A percentile compares a stretch with the other conserved stretches of the same genome.
These are phyloP conservation scores for Lethenteron reissneri DNA, from an alignment of 2,113 vertebrate species.

Conservation along the genomic window DNA sequence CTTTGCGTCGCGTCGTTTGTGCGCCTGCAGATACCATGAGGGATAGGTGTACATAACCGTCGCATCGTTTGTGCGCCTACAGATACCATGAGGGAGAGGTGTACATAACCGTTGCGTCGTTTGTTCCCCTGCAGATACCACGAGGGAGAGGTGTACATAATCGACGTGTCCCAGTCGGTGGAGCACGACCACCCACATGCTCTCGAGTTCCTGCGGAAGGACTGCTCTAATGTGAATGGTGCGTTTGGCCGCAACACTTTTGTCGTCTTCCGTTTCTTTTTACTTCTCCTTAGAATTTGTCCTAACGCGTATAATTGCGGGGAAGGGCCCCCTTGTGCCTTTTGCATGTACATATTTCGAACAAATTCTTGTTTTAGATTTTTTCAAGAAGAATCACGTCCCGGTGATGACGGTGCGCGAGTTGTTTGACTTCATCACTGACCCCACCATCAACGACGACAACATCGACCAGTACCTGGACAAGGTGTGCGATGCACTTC, in stretches of 20 bases:
- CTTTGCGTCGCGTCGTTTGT: too few relatives aligned
- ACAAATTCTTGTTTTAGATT: slow-evolving; percentile 29
- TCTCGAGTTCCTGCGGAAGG: slow-evolving; percentile 77
- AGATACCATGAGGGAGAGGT: background rate
- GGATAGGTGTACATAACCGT: background rate
- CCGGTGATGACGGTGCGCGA: slow-evolving; percentile 78
- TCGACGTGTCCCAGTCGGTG: slow-evolving; percentile 82
- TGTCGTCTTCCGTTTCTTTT: slow-evolving; percentile 1
- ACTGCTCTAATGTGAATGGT: slow-evolving; percentile 75
- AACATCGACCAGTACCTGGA: slow-evolving; percentile 67
- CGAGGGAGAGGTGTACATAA: slow-evolving; percentile 44
- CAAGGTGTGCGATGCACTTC: slow-evolving; percentile 27
- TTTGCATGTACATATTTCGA: background rate
- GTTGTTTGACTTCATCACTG: slow-evolving; percentile 79
- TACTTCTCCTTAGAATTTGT: background rate
- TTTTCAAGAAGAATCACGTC: slow-evolving; percentile 47
- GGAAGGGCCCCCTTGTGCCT: background rate
- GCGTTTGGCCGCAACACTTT: slow-evolving; percentile 11
- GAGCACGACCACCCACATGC: slow-evolving; percentile 87
- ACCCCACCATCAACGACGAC: slow-evolving; percentile 44
- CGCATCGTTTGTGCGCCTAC: too few relatives aligned
- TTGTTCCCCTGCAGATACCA: slow-evolving; percentile 35
- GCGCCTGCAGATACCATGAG: background rate
- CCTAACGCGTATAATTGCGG: background rate
- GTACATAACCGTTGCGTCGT: background rate